phyloP scores from a whole-genome alignment of 2,797 vertebrate species.

The Cossypha dichroa region DNA sequence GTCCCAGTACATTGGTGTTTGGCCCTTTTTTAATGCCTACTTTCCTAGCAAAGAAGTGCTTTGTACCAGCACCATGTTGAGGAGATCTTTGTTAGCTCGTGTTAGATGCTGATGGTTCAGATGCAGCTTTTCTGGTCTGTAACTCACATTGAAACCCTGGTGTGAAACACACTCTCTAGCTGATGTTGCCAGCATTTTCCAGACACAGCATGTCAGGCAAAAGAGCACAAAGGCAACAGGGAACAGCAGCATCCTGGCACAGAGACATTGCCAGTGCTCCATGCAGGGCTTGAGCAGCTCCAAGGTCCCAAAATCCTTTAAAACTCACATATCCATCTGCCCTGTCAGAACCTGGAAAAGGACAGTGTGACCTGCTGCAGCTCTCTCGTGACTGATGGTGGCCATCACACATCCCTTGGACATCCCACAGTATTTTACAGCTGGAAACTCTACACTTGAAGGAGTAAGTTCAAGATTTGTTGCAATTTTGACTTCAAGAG shows the following conservation, averaged over 20 bases:
- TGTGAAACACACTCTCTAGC: neutral
- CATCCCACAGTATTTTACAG: neutral
- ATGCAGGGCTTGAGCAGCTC: neutral
- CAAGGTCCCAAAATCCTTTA: neutral
- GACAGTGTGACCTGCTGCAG: neutral
- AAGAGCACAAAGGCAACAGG: neutral
- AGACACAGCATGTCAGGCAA: neutral
- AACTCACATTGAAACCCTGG: neutral
- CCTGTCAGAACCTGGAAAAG: rapidly evolving
- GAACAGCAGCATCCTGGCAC: neutral
- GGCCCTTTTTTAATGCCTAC: neutral
- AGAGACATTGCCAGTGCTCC: neutral
- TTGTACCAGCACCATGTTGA: neutral
- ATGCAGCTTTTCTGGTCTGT: neutral
- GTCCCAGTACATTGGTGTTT: neutral
- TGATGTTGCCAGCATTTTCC: neutral
- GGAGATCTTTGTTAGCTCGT: neutral
- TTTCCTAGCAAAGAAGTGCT: neutral
- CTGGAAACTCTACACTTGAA: neutral
- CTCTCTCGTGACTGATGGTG: neutral
- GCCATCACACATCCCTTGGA: neutral
- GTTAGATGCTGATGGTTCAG: neutral
- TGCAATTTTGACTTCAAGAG: neutral
- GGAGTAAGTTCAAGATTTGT: neutral
- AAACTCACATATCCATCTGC: neutral